A percentile compares a stretch with the other conserved stretches of the same genome.
phyloP scores from a whole-genome alignment of 2,797 vertebrate genomes.

The Eupleurogrammus muticus region DNA sequence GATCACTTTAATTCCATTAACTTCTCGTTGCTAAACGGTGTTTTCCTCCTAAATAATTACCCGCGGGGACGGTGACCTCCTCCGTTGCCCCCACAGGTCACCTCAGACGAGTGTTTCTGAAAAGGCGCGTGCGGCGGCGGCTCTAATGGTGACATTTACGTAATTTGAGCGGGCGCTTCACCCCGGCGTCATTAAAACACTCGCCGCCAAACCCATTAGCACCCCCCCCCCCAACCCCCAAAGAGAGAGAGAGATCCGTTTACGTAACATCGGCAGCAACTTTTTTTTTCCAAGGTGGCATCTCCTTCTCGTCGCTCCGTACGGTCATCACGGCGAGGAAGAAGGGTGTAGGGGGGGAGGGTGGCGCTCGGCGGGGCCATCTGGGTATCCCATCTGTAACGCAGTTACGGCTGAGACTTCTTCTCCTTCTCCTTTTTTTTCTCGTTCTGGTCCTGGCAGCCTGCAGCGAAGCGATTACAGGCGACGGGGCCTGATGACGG shows the following conservation, averaged over 20 bases:
- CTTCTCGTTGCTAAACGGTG: slow-evolving; percentile 46
- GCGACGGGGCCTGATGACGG: slow-evolving; percentile 66
- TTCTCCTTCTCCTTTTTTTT: no score
- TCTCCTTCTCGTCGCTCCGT: slow-evolving; percentile 52
- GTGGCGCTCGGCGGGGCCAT: slow-evolving; percentile 77
- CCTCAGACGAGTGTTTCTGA: slow-evolving; percentile 49
- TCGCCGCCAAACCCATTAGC: slow-evolving; percentile 74
- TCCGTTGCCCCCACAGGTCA: slow-evolving; percentile 30
- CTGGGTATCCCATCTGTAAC: slow-evolving; percentile 86
- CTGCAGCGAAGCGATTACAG: slow-evolving; percentile 69
- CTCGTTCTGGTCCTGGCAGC: slow-evolving; percentile 65
- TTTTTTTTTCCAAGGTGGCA: slow-evolving; percentile 31
- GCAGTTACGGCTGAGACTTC: slow-evolving; percentile 73
- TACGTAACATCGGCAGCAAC: slow-evolving; percentile 61
- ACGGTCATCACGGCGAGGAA: slow-evolving; percentile 38
- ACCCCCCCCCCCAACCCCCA: no score
- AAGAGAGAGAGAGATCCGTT: slow-evolving; percentile 71
- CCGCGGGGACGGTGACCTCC: slow-evolving; percentile 29
- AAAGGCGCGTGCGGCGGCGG: slow-evolving; percentile 29
- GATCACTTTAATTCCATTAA: slow-evolving; percentile 50
- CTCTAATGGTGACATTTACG: slow-evolving; percentile 73
- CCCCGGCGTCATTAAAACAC: slow-evolving; percentile 66
- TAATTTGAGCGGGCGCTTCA: slow-evolving; percentile 68
- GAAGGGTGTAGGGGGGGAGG: slow-evolving; percentile 44
- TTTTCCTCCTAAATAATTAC: slow-evolving; percentile 38